phyloP scores from a whole-genome alignment of 2,113 vertebrate genomes.

The Glaucomys volans region DNA sequence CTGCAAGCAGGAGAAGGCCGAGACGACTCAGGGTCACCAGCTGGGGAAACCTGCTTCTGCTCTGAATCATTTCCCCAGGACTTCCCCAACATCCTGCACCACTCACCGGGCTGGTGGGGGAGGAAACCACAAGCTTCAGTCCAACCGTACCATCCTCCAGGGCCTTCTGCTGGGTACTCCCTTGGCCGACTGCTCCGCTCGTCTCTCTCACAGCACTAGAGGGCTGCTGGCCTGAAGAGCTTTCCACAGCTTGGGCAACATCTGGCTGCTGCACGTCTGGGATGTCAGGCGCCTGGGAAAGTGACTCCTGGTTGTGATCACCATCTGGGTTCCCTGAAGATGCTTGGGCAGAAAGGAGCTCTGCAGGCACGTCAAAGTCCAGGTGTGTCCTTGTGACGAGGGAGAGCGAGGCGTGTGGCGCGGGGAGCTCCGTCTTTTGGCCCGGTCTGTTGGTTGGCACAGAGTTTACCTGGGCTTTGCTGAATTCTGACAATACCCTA shows the following conservation, averaged over 20 bases:
- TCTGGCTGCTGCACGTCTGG: background rate
- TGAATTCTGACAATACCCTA: constrained; percentile 87
- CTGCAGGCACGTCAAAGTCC: accelerated
- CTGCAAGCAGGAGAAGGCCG: background rate
- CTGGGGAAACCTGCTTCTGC: background rate
- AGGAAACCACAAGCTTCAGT: constrained; percentile 81
- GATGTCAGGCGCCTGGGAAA: background rate
- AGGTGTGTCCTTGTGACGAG: accelerated
- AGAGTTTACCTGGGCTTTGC: constrained; percentile 81
- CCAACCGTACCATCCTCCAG: constrained; percentile 37
- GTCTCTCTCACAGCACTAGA: background rate
- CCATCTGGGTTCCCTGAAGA: background rate
- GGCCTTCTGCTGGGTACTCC: background rate
- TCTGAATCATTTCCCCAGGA: background rate
- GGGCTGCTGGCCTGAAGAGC: accelerated
- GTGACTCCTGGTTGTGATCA: background rate
- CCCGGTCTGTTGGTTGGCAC: background rate
- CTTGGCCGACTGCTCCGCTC: accelerated
- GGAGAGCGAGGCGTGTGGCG: background rate
- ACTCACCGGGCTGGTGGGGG: constrained; percentile 85
- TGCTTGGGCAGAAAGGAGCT: background rate
- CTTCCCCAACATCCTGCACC: background rate
- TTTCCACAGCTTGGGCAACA: accelerated
- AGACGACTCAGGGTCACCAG: background rate
- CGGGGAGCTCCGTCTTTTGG: background rate